Base-by-base conservation (phyloP, 2,888 invertebrate species). In the Stenodera caucasica region DNA sequence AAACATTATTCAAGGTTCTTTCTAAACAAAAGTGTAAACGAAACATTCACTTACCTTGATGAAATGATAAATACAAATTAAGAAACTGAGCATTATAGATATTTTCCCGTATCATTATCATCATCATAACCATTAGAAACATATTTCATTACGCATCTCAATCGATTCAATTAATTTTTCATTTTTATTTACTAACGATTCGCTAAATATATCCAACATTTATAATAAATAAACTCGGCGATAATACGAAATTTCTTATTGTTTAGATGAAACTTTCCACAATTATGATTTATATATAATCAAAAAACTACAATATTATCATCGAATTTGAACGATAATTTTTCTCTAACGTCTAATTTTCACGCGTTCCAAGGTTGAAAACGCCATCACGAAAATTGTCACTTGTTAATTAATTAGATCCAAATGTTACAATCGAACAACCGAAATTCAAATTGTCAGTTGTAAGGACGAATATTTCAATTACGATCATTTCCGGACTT, bases 11-110 rank as follows among this genome's bases (percentile, higher is more conserved):
- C 73, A 73, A 73, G 73, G 73, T 73, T 69, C 71, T 73, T 72
- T 73, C 71, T 71, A 71, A 72, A 72, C 67, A 67, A 70, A 73
- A 72, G 70, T 71, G 63, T 69, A 69, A 70, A 70, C 69, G 57
- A 68, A 70, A 72, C 73, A 72, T 73, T 72, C 72, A 72, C 73
- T 71, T 66, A 71, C 73, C 73, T 73, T 73, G 72, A 69, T 70
- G 69, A 68, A 71, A 71, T 71, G 65, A 70, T 71, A 70, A 67
- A 63, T 58, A 66, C 58, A 66, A 66, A 64, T 67, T 65, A 66
- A 61, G 60, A 62, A 57, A 57, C 56, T 59, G 57, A 57, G 37
- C 53, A 55, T 61, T 58, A 57, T 52, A 45, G 63, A 49, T 62
- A 54, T 49, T 59, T 61, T 45, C 49, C 40, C 58, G 52, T 62